Evolutionary conservation across 2,113 vertebrate species (phyloP).

Genomic region (Chelonoidis abingdonii): DNA sequence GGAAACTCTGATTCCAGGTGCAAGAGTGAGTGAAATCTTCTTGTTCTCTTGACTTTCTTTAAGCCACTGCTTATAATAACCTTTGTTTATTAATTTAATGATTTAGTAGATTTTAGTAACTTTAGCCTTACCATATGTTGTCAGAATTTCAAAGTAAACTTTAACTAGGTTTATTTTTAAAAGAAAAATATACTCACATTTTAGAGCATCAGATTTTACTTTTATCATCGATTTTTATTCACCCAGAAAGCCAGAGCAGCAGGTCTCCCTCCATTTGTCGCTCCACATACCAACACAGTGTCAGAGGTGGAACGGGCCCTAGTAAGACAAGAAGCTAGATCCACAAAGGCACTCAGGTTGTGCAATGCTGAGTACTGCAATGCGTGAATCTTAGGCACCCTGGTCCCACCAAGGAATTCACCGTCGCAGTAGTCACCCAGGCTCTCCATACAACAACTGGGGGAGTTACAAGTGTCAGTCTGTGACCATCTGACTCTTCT

Average conservation of each 20-base stretch:
- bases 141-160: neutral
- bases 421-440: neutral
- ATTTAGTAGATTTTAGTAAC: neutral
- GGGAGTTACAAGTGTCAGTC: accelerated
- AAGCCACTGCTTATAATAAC: neutral
- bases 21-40: too few relatives aligned
- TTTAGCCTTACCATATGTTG: neutral
- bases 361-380: neutral
- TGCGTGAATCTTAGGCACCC: neutral
- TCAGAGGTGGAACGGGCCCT: neutral
- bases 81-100: neutral
- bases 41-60: too few relatives aligned
- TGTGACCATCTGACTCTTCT: accelerated
- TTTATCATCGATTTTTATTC: too few relatives aligned
- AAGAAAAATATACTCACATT: neutral
- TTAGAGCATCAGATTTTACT: neutral
- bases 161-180: too few relatives aligned
- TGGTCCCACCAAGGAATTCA: neutral
- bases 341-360: neutral
- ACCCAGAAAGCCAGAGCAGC: neutral
- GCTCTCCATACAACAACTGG: neutral
- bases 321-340: neutral
- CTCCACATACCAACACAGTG: too few relatives aligned
- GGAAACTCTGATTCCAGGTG: too few relatives aligned
- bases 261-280: neutral